phyloP scores from a whole-genome alignment of 1,140 invertebrate species.

The Lutraria rhynchaena region DNA sequence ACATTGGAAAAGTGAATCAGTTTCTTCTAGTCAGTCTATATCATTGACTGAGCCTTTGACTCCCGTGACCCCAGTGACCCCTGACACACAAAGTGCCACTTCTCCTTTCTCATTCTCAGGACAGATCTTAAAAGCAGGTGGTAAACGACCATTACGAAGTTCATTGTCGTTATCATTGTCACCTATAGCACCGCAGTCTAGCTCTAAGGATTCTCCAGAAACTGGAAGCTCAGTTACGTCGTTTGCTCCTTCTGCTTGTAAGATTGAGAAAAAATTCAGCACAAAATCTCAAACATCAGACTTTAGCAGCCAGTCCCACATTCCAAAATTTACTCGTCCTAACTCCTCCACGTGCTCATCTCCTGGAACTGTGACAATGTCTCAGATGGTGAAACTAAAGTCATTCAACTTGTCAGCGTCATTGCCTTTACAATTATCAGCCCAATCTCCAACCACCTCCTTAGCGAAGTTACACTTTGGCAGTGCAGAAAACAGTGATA shows the following conservation, averaged over 20 bases:
- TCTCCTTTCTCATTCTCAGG: constrained; percentile 28
- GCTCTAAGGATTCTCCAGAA: not conserved
- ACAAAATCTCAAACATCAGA: not conserved
- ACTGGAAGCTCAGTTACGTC: not conserved
- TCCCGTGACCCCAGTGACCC: constrained; percentile 7
- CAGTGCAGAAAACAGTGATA: constrained; percentile 62
- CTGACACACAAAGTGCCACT: constrained; percentile 41
- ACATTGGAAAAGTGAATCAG: constrained; percentile 21
- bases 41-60: constrained; percentile 13
- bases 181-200: constrained; percentile 9
- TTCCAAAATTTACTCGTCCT: constrained; percentile 37
- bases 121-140: constrained; percentile 42
- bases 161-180: constrained; percentile 45
- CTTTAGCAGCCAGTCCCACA: constrained; percentile 11
- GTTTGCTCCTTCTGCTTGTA: constrained; percentile 41
- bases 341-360: not conserved
- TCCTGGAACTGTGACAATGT: constrained; percentile 38
- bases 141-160: constrained; percentile 49
- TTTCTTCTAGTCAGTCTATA: constrained; percentile 47
- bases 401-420: constrained; percentile 40
- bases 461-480: constrained; percentile 82
- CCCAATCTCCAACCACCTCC: constrained; percentile 81
- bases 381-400: constrained; percentile 46
- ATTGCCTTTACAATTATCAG: constrained; percentile 45
- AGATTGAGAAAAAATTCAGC: constrained; percentile 45